Conservation (phyloP, 2,113 vertebrate genomes). For the Taurulus bubalis region DNA sequence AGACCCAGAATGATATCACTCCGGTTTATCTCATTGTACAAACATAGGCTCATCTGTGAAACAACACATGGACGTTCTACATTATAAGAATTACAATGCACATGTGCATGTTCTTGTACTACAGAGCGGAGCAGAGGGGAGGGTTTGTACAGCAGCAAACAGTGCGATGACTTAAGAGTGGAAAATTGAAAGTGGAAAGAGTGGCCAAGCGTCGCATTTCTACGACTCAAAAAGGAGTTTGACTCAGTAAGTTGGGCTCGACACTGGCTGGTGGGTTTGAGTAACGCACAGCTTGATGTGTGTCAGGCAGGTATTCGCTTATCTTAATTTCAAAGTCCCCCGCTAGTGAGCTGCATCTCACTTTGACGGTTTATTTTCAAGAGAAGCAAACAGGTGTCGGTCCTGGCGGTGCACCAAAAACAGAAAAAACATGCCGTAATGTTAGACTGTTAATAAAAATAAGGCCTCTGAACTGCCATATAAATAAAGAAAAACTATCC, state of each 20-base stretch:
- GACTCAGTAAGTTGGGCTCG: neutral
- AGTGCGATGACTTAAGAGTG: slow-evolving; percentile 27
- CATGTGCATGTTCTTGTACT: neutral
- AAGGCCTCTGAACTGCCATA: slow-evolving; percentile 33
- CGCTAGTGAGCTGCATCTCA: slow-evolving; percentile 39
- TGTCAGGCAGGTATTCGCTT: slow-evolving; percentile 36
- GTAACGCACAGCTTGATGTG: slow-evolving; percentile 20
- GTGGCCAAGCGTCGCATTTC: slow-evolving; percentile 23
- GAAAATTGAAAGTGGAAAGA: too few relatives aligned
- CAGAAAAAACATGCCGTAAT: slow-evolving; percentile 19
- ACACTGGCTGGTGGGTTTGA: slow-evolving; percentile 12
- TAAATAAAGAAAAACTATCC: slow-evolving; percentile 45
- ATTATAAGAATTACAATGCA: slow-evolving; percentile 4
- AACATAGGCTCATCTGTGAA: slow-evolving; percentile 31
- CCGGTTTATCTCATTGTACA: slow-evolving; percentile 26
- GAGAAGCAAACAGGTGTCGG: slow-evolving; percentile 61
- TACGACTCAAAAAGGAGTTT: slow-evolving; percentile 21
- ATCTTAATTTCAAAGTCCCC: slow-evolving; percentile 24
- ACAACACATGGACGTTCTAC: neutral
- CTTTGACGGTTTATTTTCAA: slow-evolving; percentile 47
- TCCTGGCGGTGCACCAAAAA: slow-evolving; percentile 27
- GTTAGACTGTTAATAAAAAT: slow-evolving; percentile 15
- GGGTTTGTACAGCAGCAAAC: slow-evolving; percentile 26
- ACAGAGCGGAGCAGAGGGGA: neutral
- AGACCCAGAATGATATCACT: slow-evolving; percentile 38